A percentile compares a stretch with the other conserved stretches of the same genome.
Conservation (phyloP, 2,113 vertebrate genomes). For the Corythaixoides concolor region DNA sequence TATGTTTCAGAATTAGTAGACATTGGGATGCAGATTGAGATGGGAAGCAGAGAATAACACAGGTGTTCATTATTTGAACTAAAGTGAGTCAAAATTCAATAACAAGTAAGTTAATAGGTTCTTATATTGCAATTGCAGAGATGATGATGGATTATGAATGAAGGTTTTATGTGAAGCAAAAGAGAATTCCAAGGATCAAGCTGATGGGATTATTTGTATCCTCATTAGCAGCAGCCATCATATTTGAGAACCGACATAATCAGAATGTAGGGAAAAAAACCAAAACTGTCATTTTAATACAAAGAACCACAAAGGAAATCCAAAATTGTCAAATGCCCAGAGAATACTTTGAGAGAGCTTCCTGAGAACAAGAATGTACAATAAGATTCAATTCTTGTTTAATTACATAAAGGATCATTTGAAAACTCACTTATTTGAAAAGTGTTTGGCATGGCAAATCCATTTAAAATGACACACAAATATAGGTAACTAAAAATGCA, state of each 20-base stretch:
- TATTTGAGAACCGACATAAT: background rate
- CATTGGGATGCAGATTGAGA: background rate
- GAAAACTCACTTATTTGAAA: constrained; percentile 58
- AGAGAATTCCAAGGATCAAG: constrained; percentile 16
- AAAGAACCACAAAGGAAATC: background rate
- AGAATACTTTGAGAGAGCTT: constrained; percentile 37
- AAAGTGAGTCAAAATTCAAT: background rate
- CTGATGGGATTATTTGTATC: background rate
- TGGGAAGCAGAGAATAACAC: constrained; percentile 4
- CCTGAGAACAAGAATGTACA: constrained; percentile 10
- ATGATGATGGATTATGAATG: constrained; percentile 49
- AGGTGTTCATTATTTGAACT: background rate
- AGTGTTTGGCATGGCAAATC: constrained; percentile 52
- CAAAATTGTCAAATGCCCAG: background rate
- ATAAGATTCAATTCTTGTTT: constrained; percentile 52
- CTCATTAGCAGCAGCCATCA: constrained; percentile 9
- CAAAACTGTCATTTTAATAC: constrained; percentile 1
- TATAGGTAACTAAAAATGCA: constrained; percentile 66
- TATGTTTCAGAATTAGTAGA: background rate
- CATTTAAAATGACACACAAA: constrained; percentile 44
- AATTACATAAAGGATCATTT: constrained; percentile 67
- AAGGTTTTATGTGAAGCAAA: constrained; percentile 50
- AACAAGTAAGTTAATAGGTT: constrained; percentile 45
- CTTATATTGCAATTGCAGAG: constrained; percentile 5
- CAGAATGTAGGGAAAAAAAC: background rate